Evolutionary conservation across 2,113 vertebrate genomes (phyloP).

Genomic region (Dasyurus viverrinus): DNA sequence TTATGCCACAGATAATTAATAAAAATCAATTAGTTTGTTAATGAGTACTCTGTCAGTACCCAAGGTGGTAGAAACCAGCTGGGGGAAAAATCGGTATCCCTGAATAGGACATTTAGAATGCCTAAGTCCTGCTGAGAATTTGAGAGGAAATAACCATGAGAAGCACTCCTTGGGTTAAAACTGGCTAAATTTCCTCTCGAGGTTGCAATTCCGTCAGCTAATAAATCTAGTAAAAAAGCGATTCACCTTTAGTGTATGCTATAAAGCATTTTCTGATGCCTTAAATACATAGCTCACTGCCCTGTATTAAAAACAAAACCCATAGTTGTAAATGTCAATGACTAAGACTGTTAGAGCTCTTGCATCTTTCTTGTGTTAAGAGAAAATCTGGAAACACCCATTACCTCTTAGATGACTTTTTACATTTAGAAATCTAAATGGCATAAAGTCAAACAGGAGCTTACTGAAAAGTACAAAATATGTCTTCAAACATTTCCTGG

Average conservation of each 20-base stretch:
- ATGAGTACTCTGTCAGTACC: conserved; percentile 86
- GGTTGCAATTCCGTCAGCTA: conserved; percentile 82
- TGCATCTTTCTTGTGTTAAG: conserved; percentile 79
- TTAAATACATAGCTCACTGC: conserved; percentile 88
- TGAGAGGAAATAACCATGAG: conserved; percentile 83
- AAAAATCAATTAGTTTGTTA: conserved; percentile 91
- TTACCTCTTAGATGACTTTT: conserved; percentile 85
- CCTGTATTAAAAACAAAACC: conserved; percentile 88
- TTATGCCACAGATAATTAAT: conserved; percentile 88
- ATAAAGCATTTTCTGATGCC: conserved; percentile 86
- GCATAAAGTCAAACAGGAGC: conserved; percentile 82
- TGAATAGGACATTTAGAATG: conserved; percentile 79
- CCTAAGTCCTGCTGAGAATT: conserved; percentile 84
- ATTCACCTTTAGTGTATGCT: conserved; percentile 87
- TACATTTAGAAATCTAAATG: conserved; percentile 84
- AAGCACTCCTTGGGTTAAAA: conserved; percentile 84
- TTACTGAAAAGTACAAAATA: conserved; percentile 79
- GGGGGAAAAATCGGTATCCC: conserved; percentile 76
- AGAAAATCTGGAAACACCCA: conserved; percentile 83
- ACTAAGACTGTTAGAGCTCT: conserved; percentile 83
- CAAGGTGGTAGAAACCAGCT: conserved; percentile 83
- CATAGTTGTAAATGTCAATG: conserved; percentile 88
- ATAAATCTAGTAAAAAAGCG: conserved; percentile 86
- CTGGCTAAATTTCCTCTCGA: conserved; percentile 84
- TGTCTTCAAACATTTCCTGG: conserved; percentile 76